Base-by-base conservation (phyloP, 1,140 invertebrate species). In the Batillaria attramentaria region DNA sequence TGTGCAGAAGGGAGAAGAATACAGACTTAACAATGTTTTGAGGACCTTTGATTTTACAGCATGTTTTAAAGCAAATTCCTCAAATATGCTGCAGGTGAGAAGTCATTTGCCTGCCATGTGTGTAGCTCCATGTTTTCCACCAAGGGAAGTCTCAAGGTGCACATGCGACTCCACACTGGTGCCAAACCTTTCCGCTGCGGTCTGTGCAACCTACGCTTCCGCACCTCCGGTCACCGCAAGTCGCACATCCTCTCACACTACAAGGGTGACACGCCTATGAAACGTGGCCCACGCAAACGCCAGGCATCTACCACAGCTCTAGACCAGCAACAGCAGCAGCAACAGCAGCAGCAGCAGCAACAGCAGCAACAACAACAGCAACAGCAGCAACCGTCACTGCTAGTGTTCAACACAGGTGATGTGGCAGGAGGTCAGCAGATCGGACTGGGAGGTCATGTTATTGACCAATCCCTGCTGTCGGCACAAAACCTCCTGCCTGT, bases 81-180 rank as follows among this genome's bases (percentile, higher is more conserved):
- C 1, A 28, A 31, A 1, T n/a, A 62, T 62, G 57, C 79, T 79
- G 41, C 83, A 88, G 89, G 83, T 77, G 86, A 90, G 68, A 91
- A 91, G 75, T 81, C 79, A n/a, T 91, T 89, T 76, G 84, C 86
- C 72, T 91, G 91, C 80, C 90, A 91, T 69, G 83, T 91, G 0
- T 91, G 91, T 78, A 74, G 72, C 35, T 89, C 90, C 41, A 82
- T 87, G 80, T 91, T 91, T 80, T 90, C 90, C 16, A 90, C 90
- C 24, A 91, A 91, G 78, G 91, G 91, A 72, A 91, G 90, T 81
- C 88, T 95, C 0, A 95, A 94, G 86, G 93, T 95, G 20, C 95
- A 95, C 85, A 95, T 95, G 94, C 85, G 94, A 75, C 87, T 94
- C 0, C 94, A 95, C 84, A 94, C 94, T 70, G 94, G 94, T 62